A percentile compares a stretch with the other conserved stretches of the same genome.
These are phyloP conservation scores for Phaethon lepturus DNA, from an alignment of 2,113 vertebrate species.

Conservation along the genomic window DNA sequence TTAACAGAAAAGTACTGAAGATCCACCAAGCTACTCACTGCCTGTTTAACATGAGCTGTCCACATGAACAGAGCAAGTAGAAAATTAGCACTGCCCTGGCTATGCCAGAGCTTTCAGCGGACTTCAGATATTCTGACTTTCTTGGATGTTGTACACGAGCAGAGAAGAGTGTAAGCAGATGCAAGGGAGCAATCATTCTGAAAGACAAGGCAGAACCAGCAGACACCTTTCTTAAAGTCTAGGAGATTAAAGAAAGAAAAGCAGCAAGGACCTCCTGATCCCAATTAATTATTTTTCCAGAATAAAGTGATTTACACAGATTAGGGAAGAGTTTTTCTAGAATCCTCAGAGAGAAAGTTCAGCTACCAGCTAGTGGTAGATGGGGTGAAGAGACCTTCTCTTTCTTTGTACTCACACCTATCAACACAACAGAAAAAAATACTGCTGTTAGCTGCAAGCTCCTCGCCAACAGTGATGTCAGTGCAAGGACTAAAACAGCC, in stretches of 20 bases:
- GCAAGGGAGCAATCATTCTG: rapidly evolving
- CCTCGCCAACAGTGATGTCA: background rate
- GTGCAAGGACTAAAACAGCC: background rate
- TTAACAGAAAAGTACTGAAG: background rate
- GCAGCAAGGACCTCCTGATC: background rate
- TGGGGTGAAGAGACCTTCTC: background rate
- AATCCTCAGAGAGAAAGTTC: background rate
- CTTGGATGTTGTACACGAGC: rapidly evolving
- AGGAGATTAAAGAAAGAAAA: background rate
- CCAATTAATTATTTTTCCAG: background rate
- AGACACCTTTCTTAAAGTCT: background rate
- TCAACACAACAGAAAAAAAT: background rate
- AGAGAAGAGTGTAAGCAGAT: background rate
- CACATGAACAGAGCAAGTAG: background rate
- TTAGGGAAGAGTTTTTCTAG: background rate
- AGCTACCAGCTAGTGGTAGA: background rate
- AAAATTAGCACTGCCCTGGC: background rate
- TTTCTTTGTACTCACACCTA: background rate
- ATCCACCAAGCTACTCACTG: background rate
- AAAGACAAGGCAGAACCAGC: background rate
- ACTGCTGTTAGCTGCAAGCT: background rate
- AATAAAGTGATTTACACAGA: background rate
- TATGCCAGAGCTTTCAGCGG: rapidly evolving
- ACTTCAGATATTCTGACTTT: background rate
- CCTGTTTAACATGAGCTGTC: rapidly evolving